phyloP scores from a whole-genome alignment of 2,797 vertebrate genomes.

The Luscinia megarhynchos region DNA sequence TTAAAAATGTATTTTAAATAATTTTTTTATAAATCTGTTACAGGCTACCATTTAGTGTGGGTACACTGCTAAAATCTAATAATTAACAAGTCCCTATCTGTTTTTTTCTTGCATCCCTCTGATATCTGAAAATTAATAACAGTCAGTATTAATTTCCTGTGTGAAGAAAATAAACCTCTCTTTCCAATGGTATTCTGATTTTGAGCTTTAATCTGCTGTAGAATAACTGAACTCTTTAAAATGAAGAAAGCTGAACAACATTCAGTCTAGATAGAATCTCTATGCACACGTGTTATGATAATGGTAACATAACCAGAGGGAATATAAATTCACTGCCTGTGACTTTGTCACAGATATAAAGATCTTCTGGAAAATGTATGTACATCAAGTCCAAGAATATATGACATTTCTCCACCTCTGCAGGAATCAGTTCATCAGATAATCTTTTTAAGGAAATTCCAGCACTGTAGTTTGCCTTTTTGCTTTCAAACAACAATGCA shows the following conservation, averaged over 20 bases:
- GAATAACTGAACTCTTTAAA: constrained; percentile 28
- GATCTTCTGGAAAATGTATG: constrained; percentile 16
- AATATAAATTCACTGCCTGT: constrained; percentile 30
- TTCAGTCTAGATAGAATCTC: constrained; percentile 47
- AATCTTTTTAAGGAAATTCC: constrained; percentile 73
- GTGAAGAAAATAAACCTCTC: constrained; percentile 27
- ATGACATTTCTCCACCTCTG: constrained; percentile 65
- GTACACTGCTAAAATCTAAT: constrained; percentile 46
- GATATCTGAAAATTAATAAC: constrained; percentile 51
- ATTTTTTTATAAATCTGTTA: neutral
- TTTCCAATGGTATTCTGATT: constrained; percentile 5
- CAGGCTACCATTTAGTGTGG: constrained; percentile 27
- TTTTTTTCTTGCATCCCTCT: neutral
- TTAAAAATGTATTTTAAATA: constrained; percentile 54
- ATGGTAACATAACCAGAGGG: neutral
- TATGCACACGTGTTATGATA: neutral
- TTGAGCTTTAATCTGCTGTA: neutral
- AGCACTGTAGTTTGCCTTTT: constrained; percentile 68
- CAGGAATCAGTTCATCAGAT: constrained; percentile 66
- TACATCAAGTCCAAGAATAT: neutral
- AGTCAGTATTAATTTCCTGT: constrained; percentile 70
- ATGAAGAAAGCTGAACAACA: constrained; percentile 39
- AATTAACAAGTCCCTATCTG: constrained; percentile 63
- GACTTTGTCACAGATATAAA: constrained; percentile 19
- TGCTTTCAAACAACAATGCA: constrained; percentile 72